These are phyloP conservation scores for Ispidina picta DNA, from an alignment of 2,797 vertebrate species.

Conservation along the genomic window DNA sequence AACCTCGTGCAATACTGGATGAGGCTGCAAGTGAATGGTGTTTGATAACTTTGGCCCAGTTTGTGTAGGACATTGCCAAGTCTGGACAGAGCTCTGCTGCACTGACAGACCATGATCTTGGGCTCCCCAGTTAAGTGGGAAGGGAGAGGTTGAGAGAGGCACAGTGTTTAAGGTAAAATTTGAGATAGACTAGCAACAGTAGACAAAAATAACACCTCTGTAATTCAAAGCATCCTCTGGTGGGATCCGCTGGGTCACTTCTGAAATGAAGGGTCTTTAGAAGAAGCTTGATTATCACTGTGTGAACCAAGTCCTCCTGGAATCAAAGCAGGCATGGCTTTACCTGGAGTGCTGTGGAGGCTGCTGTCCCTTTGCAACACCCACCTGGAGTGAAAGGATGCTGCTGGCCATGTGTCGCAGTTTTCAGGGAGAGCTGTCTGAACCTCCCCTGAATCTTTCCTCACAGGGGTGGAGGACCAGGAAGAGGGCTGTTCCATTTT, in stretches of 20 bases:
- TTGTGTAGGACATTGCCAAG: not conserved
- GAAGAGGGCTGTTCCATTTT: not conserved
- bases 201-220: not conserved
- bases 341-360: not conserved
- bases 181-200: not conserved
- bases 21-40: not conserved
- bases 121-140: not conserved
- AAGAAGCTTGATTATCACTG: accelerated
- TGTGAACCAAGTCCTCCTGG: not conserved
- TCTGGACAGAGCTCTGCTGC: not conserved
- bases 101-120: not conserved
- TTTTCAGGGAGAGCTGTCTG: not conserved
- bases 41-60: not conserved
- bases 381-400: not conserved
- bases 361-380: not conserved
- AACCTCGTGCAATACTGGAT: not conserved
- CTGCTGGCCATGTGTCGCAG: accelerated
- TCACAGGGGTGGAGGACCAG: not conserved
- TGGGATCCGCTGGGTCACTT: not conserved
- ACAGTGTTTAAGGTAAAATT: not conserved
- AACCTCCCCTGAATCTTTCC: not conserved
- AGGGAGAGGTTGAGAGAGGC: not conserved
- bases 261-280: not conserved
- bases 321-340: not conserved
- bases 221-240: not conserved